Evolutionary conservation across 2,888 invertebrate species (phyloP).

Genomic region (Eupelmus urozonus): DNA sequence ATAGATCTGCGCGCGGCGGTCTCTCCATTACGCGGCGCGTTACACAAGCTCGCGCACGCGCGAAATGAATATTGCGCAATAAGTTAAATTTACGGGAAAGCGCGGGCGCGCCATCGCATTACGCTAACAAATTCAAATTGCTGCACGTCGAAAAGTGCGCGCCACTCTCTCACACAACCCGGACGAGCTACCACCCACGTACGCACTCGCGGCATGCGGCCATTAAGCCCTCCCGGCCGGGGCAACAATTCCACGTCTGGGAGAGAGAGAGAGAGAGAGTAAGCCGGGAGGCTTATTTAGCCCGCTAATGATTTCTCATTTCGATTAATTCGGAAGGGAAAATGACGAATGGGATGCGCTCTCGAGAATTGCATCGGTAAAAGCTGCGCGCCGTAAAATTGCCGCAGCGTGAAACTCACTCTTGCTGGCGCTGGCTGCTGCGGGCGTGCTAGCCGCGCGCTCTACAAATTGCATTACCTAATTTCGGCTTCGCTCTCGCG

Average conservation of each 20-base stretch:
- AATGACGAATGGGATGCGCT: slow-evolving; percentile 55
- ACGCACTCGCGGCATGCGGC: neutral
- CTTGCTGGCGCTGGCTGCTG: slow-evolving; percentile 5
- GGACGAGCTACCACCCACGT: neutral
- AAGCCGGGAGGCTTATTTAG: slow-evolving; percentile 21
- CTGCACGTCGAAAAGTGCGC: slow-evolving; percentile 31
- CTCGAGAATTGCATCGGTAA: neutral
- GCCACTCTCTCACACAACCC: neutral
- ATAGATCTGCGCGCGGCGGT: slow-evolving; percentile 1
- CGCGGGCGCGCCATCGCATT: slow-evolving; percentile 3
- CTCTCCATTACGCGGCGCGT: slow-evolving; percentile 10
- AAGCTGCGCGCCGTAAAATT: slow-evolving; percentile 29
- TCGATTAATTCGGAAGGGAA: slow-evolving; percentile 51
- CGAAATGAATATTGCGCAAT: slow-evolving; percentile 33
- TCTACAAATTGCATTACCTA: slow-evolving; percentile 54
- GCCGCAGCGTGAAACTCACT: slow-evolving; percentile 24
- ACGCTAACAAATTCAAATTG: slow-evolving; percentile 54
- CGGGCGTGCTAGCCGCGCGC: no score
- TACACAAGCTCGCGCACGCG: neutral
- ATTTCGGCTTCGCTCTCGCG: slow-evolving; percentile 32
- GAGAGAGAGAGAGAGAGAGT: slow-evolving; percentile 13
- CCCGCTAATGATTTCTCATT: slow-evolving; percentile 52
- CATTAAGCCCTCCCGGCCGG: no score
- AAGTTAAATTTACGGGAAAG: slow-evolving; percentile 49
- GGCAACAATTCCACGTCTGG: no score